These are phyloP conservation scores for Halocynthia aurantium DNA, from an alignment of 23 tunicate genomes.

Conservation along the genomic window DNA sequence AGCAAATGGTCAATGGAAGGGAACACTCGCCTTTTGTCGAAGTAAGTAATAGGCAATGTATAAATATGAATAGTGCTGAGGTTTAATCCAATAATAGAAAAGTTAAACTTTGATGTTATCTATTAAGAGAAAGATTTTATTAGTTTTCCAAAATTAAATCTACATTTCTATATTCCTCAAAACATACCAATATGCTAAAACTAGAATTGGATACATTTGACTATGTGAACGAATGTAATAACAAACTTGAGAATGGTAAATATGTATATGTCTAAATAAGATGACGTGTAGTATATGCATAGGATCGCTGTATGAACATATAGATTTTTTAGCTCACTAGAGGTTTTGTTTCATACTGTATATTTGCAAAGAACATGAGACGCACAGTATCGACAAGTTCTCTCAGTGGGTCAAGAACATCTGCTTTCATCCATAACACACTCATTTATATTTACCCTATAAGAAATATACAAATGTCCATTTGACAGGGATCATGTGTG, in stretches of 20 bases:
- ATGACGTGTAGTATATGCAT: too few species aligned
- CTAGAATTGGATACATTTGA: too few species aligned
- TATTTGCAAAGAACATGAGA: not conserved
- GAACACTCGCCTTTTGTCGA: slow-evolving; percentile 57
- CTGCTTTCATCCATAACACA: not conserved
- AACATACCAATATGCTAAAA: too few species aligned
- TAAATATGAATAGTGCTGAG: too few species aligned
- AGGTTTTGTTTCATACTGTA: slow-evolving; percentile 55
- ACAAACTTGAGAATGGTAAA: too few species aligned
- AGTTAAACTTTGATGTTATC: too few species aligned
- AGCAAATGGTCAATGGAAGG: slow-evolving; percentile 55
- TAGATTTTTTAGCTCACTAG: slow-evolving; percentile 26
- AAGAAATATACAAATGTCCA: not conserved
- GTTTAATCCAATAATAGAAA: too few species aligned
- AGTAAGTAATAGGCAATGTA: slow-evolving; percentile 16
- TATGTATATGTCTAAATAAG: too few species aligned
- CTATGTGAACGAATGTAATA: too few species aligned
- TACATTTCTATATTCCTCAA: too few species aligned
- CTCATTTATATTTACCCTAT: not conserved
- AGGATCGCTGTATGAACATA: not conserved
- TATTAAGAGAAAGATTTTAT: too few species aligned
- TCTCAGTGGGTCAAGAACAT: slow-evolving; percentile 71
- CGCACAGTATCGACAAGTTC: slow-evolving; percentile 85
- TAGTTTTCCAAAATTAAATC: too few species aligned
- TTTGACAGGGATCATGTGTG: slow-evolving; percentile 60